Conservation (phyloP, 2,888 invertebrate genomes). For the Drosophila aldrichi region DNA sequence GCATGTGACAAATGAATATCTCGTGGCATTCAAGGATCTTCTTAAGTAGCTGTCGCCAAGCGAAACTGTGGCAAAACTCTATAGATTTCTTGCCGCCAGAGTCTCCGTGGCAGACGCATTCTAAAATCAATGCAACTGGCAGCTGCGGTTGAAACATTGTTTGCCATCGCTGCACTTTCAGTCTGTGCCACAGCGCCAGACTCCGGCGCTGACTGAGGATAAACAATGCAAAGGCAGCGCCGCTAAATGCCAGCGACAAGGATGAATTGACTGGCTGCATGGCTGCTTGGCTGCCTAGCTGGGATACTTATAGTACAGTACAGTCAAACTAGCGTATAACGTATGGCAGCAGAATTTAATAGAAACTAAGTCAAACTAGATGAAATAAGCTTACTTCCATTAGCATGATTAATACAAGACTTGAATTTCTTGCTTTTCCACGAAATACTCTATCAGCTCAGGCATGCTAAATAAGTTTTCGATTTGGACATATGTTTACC, state of each 20-base stretch:
- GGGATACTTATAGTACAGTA: conserved; percentile 51
- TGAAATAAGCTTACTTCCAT: neutral
- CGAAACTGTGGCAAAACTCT: conserved; percentile 35
- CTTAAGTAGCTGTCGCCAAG: conserved; percentile 66
- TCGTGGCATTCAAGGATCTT: conserved; percentile 35
- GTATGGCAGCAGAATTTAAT: neutral
- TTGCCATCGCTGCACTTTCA: conserved; percentile 35
- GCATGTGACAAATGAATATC: conserved; percentile 71
- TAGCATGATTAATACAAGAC: neutral
- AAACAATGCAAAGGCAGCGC: conserved; percentile 59
- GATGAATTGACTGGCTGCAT: conserved; percentile 46
- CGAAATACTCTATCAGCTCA: neutral
- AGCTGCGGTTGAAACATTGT: conserved; percentile 74
- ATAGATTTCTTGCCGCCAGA: conserved; percentile 38
- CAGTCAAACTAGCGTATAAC: conserved; percentile 18
- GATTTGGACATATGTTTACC: neutral
- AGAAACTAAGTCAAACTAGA: neutral
- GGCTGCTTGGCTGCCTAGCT: conserved; percentile 7
- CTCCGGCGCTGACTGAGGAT: conserved; percentile 35
- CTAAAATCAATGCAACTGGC: conserved; percentile 70
- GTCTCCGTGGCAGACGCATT: conserved; percentile 32
- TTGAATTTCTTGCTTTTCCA: neutral
- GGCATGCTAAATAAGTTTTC: neutral
- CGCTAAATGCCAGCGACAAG: conserved; percentile 62
- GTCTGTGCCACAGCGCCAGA: conserved; percentile 17